These are phyloP conservation scores for Gymnocypris eckloni DNA, from an alignment of 2,797 vertebrate species.

Conservation along the genomic window DNA sequence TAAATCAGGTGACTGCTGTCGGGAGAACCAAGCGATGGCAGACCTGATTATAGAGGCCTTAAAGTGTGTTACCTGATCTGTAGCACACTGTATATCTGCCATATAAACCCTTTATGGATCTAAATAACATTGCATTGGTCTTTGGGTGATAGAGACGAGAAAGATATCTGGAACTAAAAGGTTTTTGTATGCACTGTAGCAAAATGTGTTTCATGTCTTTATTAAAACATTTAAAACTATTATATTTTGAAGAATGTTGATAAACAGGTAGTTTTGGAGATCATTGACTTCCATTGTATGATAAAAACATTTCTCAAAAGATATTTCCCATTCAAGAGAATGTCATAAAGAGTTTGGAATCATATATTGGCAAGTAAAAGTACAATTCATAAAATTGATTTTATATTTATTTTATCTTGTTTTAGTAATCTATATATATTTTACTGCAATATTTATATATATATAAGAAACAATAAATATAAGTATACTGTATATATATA, in stretches of 20 bases:
- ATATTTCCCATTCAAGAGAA: too few relatives aligned
- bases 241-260: neutral
- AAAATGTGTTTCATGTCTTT: neutral
- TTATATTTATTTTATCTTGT: too few relatives aligned
- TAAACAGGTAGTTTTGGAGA: neutral
- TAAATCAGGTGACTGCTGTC: conserved; percentile 46
- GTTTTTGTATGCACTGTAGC: conserved; percentile 24
- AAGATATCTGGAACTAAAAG: conserved; percentile 18
- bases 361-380: too few relatives aligned
- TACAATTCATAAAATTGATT: too few relatives aligned
- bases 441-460: too few relatives aligned
- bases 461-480: too few relatives aligned
- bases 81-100: conserved; percentile 55
- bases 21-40: conserved; percentile 41
- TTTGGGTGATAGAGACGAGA: conserved; percentile 36
- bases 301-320: too few relatives aligned
- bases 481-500: too few relatives aligned
- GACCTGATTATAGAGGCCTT: conserved; percentile 46
- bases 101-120: conserved; percentile 54
- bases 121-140: conserved; percentile 52
- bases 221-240: neutral
- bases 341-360: too few relatives aligned
- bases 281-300: too few relatives aligned
- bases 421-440: too few relatives aligned
- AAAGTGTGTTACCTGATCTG: conserved; percentile 57